phyloP scores from a whole-genome alignment of 2,113 vertebrate species.

The Crypturellus undulatus region DNA sequence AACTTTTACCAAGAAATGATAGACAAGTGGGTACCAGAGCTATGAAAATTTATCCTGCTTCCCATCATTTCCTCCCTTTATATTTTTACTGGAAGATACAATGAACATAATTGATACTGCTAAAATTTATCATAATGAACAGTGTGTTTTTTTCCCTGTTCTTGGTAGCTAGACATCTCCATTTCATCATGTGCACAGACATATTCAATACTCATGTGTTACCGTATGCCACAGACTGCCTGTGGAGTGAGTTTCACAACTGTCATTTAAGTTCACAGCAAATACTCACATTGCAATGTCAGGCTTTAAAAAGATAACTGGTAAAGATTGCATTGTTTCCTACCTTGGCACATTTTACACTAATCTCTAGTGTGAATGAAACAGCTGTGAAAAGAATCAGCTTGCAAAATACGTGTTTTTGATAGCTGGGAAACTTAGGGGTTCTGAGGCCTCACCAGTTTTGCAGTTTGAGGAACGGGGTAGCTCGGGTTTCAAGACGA shows the following conservation, averaged over 20 bases:
- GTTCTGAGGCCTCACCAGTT: background rate
- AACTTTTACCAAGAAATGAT: background rate
- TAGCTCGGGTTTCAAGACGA: background rate
- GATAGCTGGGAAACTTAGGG: background rate
- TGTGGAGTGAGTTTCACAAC: background rate
- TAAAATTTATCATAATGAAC: background rate
- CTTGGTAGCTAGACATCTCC: background rate
- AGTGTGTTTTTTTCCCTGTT: background rate
- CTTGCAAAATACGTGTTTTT: background rate
- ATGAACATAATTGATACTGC: background rate
- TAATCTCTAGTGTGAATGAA: background rate
- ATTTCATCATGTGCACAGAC: background rate
- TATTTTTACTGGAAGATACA: background rate
- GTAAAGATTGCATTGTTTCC: background rate
- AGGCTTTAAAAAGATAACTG: background rate
- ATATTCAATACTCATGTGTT: background rate
- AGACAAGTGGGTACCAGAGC: background rate
- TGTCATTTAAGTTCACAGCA: background rate
- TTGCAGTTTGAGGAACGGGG: background rate
- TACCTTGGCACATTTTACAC: background rate
- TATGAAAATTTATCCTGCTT: background rate
- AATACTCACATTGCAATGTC: background rate
- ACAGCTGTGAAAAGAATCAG: background rate
- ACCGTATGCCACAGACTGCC: background rate
- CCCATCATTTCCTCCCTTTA: background rate